A percentile compares a stretch with the other conserved stretches of the same genome.
These are phyloP conservation scores for Tiaroga cobitis DNA, from an alignment of 2,797 vertebrate genomes.

Conservation along the genomic window DNA sequence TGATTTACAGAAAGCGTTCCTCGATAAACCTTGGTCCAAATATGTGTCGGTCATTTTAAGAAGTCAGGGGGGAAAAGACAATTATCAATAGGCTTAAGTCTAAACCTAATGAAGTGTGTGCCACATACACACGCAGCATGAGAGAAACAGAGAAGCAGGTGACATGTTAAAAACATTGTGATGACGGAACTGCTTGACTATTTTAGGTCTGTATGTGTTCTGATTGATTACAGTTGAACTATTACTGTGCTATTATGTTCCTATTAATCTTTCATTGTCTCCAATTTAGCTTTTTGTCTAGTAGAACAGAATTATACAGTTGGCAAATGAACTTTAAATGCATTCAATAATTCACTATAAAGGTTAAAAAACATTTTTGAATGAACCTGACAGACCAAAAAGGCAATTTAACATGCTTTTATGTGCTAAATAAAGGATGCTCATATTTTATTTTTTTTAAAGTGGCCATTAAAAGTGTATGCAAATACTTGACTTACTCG, in stretches of 20 bases:
- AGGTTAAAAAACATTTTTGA: background rate
- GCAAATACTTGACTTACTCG: conserved; percentile 74
- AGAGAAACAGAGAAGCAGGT: conserved; percentile 4
- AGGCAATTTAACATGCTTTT: background rate
- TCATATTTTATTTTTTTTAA: background rate
- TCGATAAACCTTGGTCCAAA: background rate
- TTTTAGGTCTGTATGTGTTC: conserved; percentile 1
- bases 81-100: background rate
- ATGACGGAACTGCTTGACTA: background rate
- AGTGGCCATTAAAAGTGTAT: background rate
- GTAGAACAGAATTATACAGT: background rate
- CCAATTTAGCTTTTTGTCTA: background rate
- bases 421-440: background rate
- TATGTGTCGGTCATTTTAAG: background rate
- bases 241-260: background rate
- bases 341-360: background rate
- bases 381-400: background rate
- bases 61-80: background rate
- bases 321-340: background rate
- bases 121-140: background rate
- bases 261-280: background rate
- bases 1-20: background rate
- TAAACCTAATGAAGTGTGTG: conserved; percentile 1
- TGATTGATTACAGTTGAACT: background rate
- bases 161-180: conserved; percentile 10